Conservation (phyloP, 2,888 invertebrate species). For the Athripsodes cinereus region DNA sequence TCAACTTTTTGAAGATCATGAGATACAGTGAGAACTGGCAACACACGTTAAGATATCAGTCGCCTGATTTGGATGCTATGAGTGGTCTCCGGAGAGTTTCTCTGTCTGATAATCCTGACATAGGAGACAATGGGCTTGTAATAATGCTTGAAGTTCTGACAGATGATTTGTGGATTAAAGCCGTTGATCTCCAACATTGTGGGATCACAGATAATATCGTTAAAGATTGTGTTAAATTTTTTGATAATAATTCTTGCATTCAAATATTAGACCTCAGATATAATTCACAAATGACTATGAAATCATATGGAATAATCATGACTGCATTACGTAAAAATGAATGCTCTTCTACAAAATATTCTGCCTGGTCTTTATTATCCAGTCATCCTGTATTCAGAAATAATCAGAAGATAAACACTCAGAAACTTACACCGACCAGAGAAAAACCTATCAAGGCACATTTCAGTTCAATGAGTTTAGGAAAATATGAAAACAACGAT, state of each 20-base stretch:
- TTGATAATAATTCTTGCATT: slow-evolving; percentile 60
- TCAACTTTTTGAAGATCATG: slow-evolving; percentile 64
- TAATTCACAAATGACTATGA: slow-evolving; percentile 50
- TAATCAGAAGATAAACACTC: background rate
- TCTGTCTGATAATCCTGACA: slow-evolving; percentile 60
- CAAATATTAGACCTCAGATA: slow-evolving; percentile 61
- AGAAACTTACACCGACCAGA: background rate
- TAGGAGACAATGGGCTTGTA: slow-evolving; percentile 59
- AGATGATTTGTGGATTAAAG: slow-evolving; percentile 78
- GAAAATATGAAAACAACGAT: slow-evolving; percentile 8
- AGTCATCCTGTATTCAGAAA: background rate
- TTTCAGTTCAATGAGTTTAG: background rate
- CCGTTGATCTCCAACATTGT: slow-evolving; percentile 69
- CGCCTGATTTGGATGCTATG: slow-evolving; percentile 67
- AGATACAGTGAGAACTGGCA: slow-evolving; percentile 79
- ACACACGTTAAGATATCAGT: slow-evolving; percentile 69
- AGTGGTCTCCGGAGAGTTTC: slow-evolving; percentile 65
- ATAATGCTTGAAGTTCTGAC: slow-evolving; percentile 61
- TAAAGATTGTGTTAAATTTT: slow-evolving; percentile 50
- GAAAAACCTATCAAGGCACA: background rate
- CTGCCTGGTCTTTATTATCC: background rate
- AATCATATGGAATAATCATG: slow-evolving; percentile 43
- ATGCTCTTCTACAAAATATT: slow-evolving; percentile 22
- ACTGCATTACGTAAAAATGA: slow-evolving; percentile 44
- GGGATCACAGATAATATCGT: slow-evolving; percentile 61